These are phyloP conservation scores for Hipposideros larvatus DNA, from an alignment of 2,797 vertebrate species.

Conservation along the genomic window DNA sequence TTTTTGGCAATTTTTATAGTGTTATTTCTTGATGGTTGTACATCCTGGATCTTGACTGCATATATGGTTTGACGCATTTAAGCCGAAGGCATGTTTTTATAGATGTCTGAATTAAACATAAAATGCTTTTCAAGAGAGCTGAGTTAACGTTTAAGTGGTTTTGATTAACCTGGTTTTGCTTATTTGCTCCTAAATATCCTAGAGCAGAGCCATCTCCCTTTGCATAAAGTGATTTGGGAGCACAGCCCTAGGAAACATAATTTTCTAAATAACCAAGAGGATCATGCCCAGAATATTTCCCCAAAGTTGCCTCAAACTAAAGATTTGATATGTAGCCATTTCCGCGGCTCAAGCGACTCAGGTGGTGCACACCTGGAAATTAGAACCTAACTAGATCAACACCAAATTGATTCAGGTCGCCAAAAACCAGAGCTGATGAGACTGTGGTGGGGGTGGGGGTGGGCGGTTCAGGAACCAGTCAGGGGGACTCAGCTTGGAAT, in stretches of 20 bases:
- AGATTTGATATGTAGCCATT: background rate
- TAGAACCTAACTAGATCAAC: conserved; percentile 41
- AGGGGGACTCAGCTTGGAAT: conserved; percentile 41
- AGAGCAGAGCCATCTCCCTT: conserved; percentile 42
- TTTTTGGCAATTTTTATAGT: background rate
- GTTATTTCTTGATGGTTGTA: background rate
- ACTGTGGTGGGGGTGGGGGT: background rate
- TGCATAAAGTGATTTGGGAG: conserved; percentile 53
- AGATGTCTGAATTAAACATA: conserved; percentile 65
- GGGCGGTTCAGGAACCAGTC: conserved; percentile 52
- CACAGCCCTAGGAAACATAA: conserved; percentile 28
- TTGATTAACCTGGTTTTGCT: conserved; percentile 73
- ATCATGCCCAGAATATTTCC: conserved; percentile 29
- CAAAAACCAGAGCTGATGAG: conserved; percentile 62
- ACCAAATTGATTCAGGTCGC: conserved; percentile 45
- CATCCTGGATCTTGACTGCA: conserved; percentile 9
- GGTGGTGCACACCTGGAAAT: conserved; percentile 51
- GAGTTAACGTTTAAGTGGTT: conserved; percentile 61
- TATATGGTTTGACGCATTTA: conserved; percentile 44
- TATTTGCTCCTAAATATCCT: conserved; percentile 60
- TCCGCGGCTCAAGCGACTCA: background rate
- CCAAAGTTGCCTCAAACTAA: conserved; percentile 44
- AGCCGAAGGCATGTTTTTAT: conserved; percentile 58
- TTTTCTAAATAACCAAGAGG: conserved; percentile 68
- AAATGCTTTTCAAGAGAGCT: conserved; percentile 19